Evolutionary conservation across 1,140 invertebrate genomes (phyloP), one percentile per base, ranked within the genome.

Genomic region (Drosophila simulans): DNA sequence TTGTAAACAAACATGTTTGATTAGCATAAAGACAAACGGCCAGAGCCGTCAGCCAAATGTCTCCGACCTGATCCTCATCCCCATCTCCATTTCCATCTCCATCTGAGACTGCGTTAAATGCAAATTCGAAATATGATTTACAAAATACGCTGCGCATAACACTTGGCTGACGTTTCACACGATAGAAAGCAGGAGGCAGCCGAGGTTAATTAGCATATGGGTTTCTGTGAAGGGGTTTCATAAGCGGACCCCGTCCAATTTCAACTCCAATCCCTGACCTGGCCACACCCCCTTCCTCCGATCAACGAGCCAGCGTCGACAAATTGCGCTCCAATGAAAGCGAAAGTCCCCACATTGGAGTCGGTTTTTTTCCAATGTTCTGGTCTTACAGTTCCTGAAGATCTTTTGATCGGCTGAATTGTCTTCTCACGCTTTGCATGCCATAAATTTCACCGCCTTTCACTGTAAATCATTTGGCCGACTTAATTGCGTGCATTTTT

Each of bases 371-470:
- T 8, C 12, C 17, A 12, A 7, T 10, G 45, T 53, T 74, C 45
- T 52, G n/a, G 22, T 46, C 17, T 49, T 37, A 35, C 43, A 35
- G 43, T 52, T 60, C 34, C 56, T 60, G 54, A 27, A 22, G 12
- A 51, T 39, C 48, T 49, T 7, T n/a, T 15, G n/a, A 7, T 27
- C 5, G 12, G 22, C 25, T 11, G 3, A 34, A 35, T 15, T 25
- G 37, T 39, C 56, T 81, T 85, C 82, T 86, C 74, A 88, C 78
- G 83, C 83, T 86, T 75, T 81, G 69, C 78, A 85, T 86, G 73
- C 81, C 74, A 78, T 88, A 82, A 86, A 86, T 85, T 85, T 85
- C 82, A 85, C 82, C 80, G 78, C 82, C 82, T 85, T 85, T 85
- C 82, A 85, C 82, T 85, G 73, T 78, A 85, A 82, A 86, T 85